Conservation (phyloP, 2,797 vertebrate species). For the Peromyscus aztecus region DNA sequence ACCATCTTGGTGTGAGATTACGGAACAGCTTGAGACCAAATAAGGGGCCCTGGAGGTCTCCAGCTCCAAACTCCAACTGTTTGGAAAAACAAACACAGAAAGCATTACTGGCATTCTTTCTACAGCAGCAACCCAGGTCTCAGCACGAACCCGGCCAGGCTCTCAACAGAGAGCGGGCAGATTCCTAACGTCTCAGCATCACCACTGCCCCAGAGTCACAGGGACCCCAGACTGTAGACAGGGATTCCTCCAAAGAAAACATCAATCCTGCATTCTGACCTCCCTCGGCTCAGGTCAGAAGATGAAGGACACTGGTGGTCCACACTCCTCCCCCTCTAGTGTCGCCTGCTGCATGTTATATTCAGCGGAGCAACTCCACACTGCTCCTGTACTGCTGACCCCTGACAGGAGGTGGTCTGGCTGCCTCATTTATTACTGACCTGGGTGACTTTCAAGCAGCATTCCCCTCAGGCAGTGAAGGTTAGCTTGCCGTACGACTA, state of each 20-base stretch:
- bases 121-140: neutral
- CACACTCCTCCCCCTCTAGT: no score
- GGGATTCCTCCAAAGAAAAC: neutral
- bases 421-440: constrained; percentile 51
- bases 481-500: neutral
- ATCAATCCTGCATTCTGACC: rapidly evolving
- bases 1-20: constrained; percentile 97
- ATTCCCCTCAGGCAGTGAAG: neutral
- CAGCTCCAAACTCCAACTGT: constrained; percentile 97
- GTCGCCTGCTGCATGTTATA: rapidly evolving
- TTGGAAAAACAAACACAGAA: constrained; percentile 61
- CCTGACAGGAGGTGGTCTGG: neutral
- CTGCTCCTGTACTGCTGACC: neutral
- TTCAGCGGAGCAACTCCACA: neutral
- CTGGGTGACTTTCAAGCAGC: constrained; percentile 69
- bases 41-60: constrained; percentile 96
- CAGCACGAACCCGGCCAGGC: neutral
- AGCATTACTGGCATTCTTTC: neutral
- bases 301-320: neutral
- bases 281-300: neutral
- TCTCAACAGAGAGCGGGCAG: neutral
- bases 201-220: neutral
- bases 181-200: neutral
- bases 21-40: constrained; percentile 97
- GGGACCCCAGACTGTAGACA: neutral